Evolutionary conservation across 2,888 invertebrate species (phyloP), one percentile per base, ranked within the genome.

Genomic region (Stegana nigrithorax): DNA sequence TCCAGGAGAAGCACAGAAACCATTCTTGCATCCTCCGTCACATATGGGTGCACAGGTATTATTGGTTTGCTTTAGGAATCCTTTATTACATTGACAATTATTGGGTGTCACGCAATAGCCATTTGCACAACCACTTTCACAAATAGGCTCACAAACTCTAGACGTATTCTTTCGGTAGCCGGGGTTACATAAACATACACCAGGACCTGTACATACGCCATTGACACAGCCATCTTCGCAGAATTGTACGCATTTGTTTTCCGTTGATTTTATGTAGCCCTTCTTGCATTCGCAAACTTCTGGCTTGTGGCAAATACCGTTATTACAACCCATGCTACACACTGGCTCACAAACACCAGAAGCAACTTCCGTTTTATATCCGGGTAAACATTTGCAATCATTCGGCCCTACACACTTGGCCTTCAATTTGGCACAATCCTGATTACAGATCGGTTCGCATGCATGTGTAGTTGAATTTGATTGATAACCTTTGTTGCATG

Each of bases 71-170:
- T 61, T 63, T 58, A 64, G 50, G 83, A 86, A 92, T 1, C 92
- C 93, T 1, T 86, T 83, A 65, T 90, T 89, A 71, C 93, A 93
- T 53, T 90, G 87, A 74, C 92, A 93, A 71, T 89, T 87, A 78
- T 90, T 89, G 0, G 92, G 92, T 0, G 88, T 88, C n/a, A 26
- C 57, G 59, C 86, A 86, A 2, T 68, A 64, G 8, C 83, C 81
- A 64, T 83, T 79, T 3, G 42, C 14, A 23, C 73, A 73, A 1
- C 58, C 60, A 4, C 59, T 27, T 4, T 39, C 45, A 26, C 73
- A 71, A 19, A 68, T 17, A 7, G 62, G 61, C 25, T 19, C 10
- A 47, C 66, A 64, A 36, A 10, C 6, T 1, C 19, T 58, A 1
- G 26, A 7, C 26, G n/a, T 64, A 60, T 60, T 62, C 66, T 61